phyloP scores from a whole-genome alignment of 2,888 invertebrate species.

The Tanypteryx hageni region DNA sequence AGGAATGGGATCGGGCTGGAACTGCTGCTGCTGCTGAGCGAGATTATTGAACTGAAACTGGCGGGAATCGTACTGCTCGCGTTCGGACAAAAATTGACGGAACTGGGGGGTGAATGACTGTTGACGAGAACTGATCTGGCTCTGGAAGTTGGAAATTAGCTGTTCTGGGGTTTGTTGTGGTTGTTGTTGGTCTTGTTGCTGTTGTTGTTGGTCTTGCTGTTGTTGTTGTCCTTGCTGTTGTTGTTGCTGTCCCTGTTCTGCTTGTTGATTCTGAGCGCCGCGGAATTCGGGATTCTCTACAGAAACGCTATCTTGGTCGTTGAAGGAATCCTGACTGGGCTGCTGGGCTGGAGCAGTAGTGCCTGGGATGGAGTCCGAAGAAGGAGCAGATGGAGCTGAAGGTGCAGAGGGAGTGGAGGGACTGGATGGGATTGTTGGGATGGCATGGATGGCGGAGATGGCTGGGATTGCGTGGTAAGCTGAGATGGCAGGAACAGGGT shows the following conservation, averaged over 20 bases:
- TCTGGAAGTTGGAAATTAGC: conserved; percentile 65
- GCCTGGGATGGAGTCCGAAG: conserved; percentile 66
- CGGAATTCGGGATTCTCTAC: conserved; percentile 73
- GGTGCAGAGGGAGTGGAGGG: conserved; percentile 67
- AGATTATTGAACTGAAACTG: conserved; percentile 66
- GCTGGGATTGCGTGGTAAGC: conserved; percentile 70
- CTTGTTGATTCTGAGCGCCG: conserved; percentile 67
- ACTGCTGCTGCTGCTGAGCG: conserved; percentile 68
- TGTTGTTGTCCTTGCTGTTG: conserved; percentile 64
- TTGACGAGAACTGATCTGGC: conserved; percentile 64
- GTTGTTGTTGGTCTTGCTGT: conserved; percentile 60
- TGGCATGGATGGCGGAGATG: conserved; percentile 67
- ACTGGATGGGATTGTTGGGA: conserved; percentile 66
- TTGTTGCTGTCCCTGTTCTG: conserved; percentile 67
- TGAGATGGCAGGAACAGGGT: conserved; percentile 69
- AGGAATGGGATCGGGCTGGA: conserved; percentile 68
- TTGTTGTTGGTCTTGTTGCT: conserved; percentile 67
- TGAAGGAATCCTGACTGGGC: conserved; percentile 67
- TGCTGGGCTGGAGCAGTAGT: conserved; percentile 68
- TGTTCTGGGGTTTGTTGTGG: conserved; percentile 65
- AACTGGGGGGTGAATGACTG: conserved; percentile 47
- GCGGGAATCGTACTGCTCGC: conserved; percentile 54
- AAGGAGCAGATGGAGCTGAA: conserved; percentile 69
- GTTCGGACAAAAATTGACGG: conserved; percentile 62
- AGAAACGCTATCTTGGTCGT: conserved; percentile 72